Base-by-base conservation (phyloP, 2,888 invertebrate species). In the Cephus nigrinus region DNA sequence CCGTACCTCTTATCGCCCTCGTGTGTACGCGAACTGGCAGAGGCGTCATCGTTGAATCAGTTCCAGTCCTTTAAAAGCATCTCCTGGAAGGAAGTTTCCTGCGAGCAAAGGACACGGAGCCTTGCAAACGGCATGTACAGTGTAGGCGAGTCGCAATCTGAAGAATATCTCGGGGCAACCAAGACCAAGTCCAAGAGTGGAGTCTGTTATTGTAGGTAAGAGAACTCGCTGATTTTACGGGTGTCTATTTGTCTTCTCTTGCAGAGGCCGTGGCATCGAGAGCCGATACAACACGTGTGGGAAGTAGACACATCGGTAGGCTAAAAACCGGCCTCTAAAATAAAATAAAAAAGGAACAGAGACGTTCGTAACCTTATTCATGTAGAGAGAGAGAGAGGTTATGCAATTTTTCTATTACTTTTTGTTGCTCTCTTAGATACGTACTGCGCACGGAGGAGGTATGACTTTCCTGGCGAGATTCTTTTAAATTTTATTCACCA, bases 121-220 rank as follows among this genome's bases (percentile, higher is more conserved):
- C 71, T 32, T 12, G 71, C 32, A 71, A 71, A 23, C 71, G 71
- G 71, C 33, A 0, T 71, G 5, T 12, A 31, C 73, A 77, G 80
- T 75, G 80, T 81, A 81, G 80, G 81, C 80, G 80, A 80, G 77
- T 73, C 75, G 73, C 80, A 80, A 80, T 81, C 81, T 74, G 75
- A 68, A 77, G 76, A 71, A 73, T 81, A 81, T 81, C 79, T 78
- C 75, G 32, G 31, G 71, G 33, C 71, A 9, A 30, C 71, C 32
- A 71, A 33, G 55, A 55, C 23, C 55, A 55, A 55, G 23, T 23
- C 55, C 55, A 55, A 55, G 23, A 55, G 23, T 23, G 55, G 55
- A 23, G 55, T 55, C 23, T 23, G 23, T 55, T 23, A 55, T 55
- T 55, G 55, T 55, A 55, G 55, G 55, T 23, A 55, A 23, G 55